Percentiles rank a stretch among this genome's conserved stretches.
Evolutionary conservation across 1,140 invertebrate species (phyloP).

Genomic region (Solenopsis invicta): DNA sequence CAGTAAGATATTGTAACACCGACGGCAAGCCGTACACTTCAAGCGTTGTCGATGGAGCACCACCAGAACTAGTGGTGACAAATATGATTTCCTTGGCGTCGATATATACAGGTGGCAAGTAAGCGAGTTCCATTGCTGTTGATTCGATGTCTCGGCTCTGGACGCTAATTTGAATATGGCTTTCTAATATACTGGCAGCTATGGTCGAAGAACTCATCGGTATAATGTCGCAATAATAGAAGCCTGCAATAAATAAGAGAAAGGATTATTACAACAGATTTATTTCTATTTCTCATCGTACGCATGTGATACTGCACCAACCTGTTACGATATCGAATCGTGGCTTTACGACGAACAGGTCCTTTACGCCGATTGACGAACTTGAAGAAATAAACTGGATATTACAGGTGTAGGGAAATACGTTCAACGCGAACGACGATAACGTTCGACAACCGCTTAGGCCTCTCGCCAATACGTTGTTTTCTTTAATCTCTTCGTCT

Average conservation of each 20-base stretch:
- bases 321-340: constrained; percentile 86
- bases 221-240: constrained; percentile 86
- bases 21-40: constrained; percentile 83
- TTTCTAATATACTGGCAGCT: constrained; percentile 81
- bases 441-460: constrained; percentile 84
- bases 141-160: constrained; percentile 84
- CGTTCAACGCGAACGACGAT: constrained; percentile 80
- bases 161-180: constrained; percentile 80
- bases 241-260: constrained; percentile 74
- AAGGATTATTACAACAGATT: constrained; percentile 27
- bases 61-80: constrained; percentile 72
- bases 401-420: constrained; percentile 85
- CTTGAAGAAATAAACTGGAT: constrained; percentile 81
- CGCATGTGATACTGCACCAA: constrained; percentile 66
- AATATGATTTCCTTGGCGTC: constrained; percentile 84
- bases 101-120: constrained; percentile 84
- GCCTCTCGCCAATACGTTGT: constrained; percentile 85
- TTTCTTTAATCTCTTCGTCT: constrained; percentile 84
- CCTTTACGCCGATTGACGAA: constrained; percentile 80
- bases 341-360: constrained; percentile 85
- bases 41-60: constrained; percentile 77
- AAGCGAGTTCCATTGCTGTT: constrained; percentile 81
- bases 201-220: constrained; percentile 83
- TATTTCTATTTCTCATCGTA: not conserved
- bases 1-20: constrained; percentile 82